A percentile compares a stretch with the other conserved stretches of the same genome.
Conservation (phyloP, 37 sponge, comb jelly and placozoan genomes). For the Amphimedon queenslandica region DNA sequence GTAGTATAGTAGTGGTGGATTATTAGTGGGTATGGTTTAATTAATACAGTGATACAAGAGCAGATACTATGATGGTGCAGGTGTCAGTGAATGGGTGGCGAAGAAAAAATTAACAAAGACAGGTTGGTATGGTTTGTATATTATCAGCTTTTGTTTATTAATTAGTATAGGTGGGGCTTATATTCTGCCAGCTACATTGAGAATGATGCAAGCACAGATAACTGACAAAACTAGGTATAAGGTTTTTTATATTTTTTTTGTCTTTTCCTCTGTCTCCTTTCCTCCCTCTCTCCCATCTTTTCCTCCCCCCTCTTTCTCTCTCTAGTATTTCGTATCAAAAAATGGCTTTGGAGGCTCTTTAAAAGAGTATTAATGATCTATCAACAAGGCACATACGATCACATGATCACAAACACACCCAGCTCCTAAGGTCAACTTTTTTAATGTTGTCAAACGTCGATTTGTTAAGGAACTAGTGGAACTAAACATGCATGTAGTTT, state of each 20-base stretch:
- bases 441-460: conserved; percentile 85
- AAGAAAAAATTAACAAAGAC: too few species aligned
- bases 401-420: too few species aligned
- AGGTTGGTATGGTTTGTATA: too few species aligned
- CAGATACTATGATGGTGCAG: too few species aligned
- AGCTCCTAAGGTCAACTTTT: conserved; percentile 67
- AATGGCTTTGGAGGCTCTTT: conserved; percentile 92
- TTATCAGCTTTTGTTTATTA: too few species aligned
- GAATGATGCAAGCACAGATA: conserved; percentile 90
- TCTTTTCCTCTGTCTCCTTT: too few species aligned
- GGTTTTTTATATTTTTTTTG: too few species aligned
- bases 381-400: conserved; percentile 99
- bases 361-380: conserved; percentile 97
- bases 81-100: too few species aligned
- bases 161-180: conserved; percentile 92
- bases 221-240: conserved; percentile 87
- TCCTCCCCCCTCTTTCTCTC: background rate
- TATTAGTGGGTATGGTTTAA: too few species aligned
- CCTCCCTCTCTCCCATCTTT: background rate
- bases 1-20: too few species aligned
- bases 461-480: conserved; percentile 80
- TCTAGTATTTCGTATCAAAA: conserved; percentile 85
- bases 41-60: too few species aligned
- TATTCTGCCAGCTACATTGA: conserved; percentile 90
- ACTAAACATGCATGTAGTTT: conserved; percentile 83